These are phyloP conservation scores for Hipparchia sbordonii DNA, from an alignment of 2,888 invertebrate genomes.

Conservation along the genomic window DNA sequence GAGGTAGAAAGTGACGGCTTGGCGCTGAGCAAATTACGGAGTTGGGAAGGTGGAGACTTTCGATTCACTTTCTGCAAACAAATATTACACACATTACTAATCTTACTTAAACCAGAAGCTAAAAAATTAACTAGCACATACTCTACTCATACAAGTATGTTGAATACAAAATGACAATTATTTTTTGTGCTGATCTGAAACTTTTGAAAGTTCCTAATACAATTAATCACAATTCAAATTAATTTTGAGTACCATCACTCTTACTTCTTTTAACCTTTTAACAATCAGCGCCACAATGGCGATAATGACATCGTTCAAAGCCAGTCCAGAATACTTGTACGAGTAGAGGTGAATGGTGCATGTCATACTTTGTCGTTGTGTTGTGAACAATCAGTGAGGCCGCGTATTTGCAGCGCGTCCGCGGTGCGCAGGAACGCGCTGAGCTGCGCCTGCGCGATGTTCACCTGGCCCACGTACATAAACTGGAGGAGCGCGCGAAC, in stretches of 20 bases:
- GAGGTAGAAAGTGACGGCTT: constrained; percentile 80
- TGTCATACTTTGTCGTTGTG: constrained; percentile 76
- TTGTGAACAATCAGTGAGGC: constrained; percentile 87
- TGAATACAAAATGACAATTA: too few species aligned
- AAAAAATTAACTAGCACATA: neutral
- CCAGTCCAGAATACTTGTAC: too few species aligned
- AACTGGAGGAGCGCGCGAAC: constrained; percentile 90
- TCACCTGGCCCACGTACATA: constrained; percentile 94
- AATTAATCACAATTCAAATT: too few species aligned
- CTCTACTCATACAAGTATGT: too few species aligned
- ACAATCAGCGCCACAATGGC: too few species aligned
- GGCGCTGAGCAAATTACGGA: constrained; percentile 82
- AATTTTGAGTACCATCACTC: too few species aligned
- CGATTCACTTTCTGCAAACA: constrained; percentile 77
- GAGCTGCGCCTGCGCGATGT: constrained; percentile 90
- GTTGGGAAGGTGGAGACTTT: constrained; percentile 81
- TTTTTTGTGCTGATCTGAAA: too few species aligned
- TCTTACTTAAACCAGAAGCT: neutral
- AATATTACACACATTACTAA: constrained; percentile 6
- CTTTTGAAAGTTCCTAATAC: too few species aligned
- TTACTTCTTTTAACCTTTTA: too few species aligned
- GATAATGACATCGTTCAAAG: too few species aligned
- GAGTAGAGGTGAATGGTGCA: too few species aligned
- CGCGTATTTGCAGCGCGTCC: constrained; percentile 90
- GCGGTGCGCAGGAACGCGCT: constrained; percentile 90